Base-by-base conservation (phyloP, 2,888 invertebrate species). In the Eremobia ochroleuca region DNA sequence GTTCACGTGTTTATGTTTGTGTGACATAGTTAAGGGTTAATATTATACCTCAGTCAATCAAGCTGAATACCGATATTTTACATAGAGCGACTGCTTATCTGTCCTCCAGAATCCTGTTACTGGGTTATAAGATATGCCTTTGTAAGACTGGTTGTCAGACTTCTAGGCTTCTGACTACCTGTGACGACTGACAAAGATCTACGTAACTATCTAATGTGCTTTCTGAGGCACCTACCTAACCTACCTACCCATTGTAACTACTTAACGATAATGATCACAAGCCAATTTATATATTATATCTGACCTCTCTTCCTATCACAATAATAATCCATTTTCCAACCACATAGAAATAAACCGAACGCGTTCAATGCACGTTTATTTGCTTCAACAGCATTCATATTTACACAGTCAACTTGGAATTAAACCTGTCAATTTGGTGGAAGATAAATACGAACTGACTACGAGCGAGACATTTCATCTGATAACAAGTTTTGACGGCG, bases 401-500 rank as follows among this genome's bases (percentile, higher is more conserved):
- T 71, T 65, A 69, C 31, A 73, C 59, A 67, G 43, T 72, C 55
- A 88, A 75, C 67, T 75, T 76, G 59, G 59, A 86, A 77, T 71
- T 77, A 73, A 79, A 79, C 77, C 66, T 73, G 65, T 71, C 76
- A 76, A 82, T 87, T 85, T 73, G 61, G 28, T 73, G 28, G 43
- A 73, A 83, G 88, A 87, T 86, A 84, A 86, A 73, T 65, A 59
- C 62, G 55, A 81, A 69, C 68, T 74, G 61, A 74, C 58, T 76
- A 52, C 67, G 31, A 87, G 25, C 61, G 70, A 59, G 77, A 86
- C 77, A 81, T 73, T 80, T 73, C 73, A 81, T 77, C 79, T 68
- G 77, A 79, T 87, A 87, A 79, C 69, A 40, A 88, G 87, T 84
- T 86, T 79, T 87, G 87, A 87, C 81, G 74, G 71, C 84, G 40